Evolutionary conservation across 2,888 invertebrate genomes (phyloP), one percentile per base, ranked within the genome.

Genomic region (Syrista parreyssii): DNA sequence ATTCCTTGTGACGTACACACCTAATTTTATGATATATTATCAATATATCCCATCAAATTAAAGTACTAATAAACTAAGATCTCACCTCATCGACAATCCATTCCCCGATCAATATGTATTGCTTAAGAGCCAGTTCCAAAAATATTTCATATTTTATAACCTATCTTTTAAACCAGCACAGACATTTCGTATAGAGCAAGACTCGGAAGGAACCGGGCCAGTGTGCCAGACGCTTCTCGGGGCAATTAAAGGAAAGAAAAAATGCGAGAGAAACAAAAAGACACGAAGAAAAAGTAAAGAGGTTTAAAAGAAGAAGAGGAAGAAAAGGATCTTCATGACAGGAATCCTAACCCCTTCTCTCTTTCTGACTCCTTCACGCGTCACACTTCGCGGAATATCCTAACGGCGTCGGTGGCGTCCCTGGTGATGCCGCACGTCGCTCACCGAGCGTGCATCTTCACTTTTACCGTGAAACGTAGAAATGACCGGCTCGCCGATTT

Each of bases 401-500:
- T 82, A 85, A 85, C 35, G 34, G 35, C 34, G 74, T 74, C 31
- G 33, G 33, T 32, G 33, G 72, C 33, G 72, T 71, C 15, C 23
- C 30, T 9, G 72, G 72, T 32, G 72, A 32, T 30, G 32, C 23
- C 31, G 35, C 30, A 11, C 71, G 33, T 15, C 71, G 33, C 23
- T 71, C 71, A 31, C 71, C 31, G 72, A 75, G 75, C 78, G 78
- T 72, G 75, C 78, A 75, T 81, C 79, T 82, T 82, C 82, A 84
- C 88, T 88, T 88, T 88, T 88, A 88, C 88, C 84, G 83, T 79
- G 81, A 84, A 86, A 81, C 82, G 79, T 81, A 84, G 82, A 85
- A 87, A 78, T 79, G 78, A 79, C 80, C 73, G 78, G 35, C 78
- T 79, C 75, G 68, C 79, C 76, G 80, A 80, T 86, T 84, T 85